These are phyloP conservation scores for Cyprinodon variegatus DNA, from an alignment of 2,113 vertebrate genomes.

Conservation along the genomic window DNA sequence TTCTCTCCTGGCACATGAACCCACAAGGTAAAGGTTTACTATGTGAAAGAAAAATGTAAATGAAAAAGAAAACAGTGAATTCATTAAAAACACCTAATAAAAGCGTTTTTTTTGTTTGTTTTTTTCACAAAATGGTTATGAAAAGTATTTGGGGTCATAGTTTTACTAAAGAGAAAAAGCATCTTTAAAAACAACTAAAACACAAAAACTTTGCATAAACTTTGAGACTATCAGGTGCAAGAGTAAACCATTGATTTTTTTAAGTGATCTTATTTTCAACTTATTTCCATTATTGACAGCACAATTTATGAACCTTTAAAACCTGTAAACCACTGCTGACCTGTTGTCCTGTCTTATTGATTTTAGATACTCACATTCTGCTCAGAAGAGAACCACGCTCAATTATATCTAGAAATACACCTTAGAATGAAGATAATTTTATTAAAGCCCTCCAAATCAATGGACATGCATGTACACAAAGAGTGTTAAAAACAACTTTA, in stretches of 20 bases:
- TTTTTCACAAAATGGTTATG: constrained; percentile 4
- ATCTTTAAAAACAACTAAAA: constrained; percentile 15
- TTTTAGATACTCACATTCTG: constrained; percentile 17
- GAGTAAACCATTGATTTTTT: constrained; percentile 44
- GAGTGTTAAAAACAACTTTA: constrained; percentile 14
- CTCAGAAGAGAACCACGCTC: constrained; percentile 22
- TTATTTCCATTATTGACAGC: constrained; percentile 50
- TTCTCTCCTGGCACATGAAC: background rate
- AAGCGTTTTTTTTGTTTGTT: background rate
- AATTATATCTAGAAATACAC: constrained; percentile 46
- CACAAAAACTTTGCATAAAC: constrained; percentile 15
- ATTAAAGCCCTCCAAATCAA: background rate
- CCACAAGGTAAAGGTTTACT: background rate
- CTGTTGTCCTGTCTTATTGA: constrained; percentile 44
- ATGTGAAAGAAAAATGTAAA: background rate
- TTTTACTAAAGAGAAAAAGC: background rate
- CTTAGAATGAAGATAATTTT: constrained; percentile 18
- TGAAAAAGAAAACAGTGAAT: background rate
- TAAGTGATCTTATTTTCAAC: constrained; percentile 39
- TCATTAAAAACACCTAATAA: background rate
- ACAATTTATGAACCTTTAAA: constrained; percentile 40
- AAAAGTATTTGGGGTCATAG: background rate
- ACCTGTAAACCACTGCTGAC: constrained; percentile 40
- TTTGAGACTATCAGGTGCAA: constrained; percentile 25
- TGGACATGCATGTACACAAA: too few species aligned